Conservation (phyloP, 64 coral and sea anemone species). For the Porites lutea region DNA sequence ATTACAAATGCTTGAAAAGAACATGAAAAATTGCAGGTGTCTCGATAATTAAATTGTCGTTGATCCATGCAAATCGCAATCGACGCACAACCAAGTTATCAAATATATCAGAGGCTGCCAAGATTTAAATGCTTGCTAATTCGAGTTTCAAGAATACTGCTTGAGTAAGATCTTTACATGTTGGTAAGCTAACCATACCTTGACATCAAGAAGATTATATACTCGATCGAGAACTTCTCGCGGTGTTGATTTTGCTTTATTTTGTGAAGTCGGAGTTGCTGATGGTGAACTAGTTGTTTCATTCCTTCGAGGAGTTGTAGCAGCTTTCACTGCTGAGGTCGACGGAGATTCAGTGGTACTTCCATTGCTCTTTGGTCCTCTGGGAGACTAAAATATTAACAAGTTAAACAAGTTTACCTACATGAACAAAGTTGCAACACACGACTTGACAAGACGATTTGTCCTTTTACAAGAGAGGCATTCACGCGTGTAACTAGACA, state of each 20-base stretch:
- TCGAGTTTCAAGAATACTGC: background rate
- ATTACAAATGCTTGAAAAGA: background rate
- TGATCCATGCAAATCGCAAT: background rate
- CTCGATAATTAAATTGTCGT: background rate
- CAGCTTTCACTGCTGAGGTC: slow-evolving; percentile 37
- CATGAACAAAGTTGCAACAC: background rate
- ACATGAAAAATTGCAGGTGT: background rate
- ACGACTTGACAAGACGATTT: background rate
- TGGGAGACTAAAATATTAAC: slow-evolving; percentile 24
- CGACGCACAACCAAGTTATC: background rate
- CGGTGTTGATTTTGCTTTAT: slow-evolving; percentile 68
- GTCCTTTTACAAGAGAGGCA: slow-evolving; percentile 7
- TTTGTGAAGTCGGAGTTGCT: background rate
- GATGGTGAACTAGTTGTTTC: background rate
- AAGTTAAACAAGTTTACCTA: background rate
- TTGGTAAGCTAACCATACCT: background rate
- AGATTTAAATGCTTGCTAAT: too few relatives aligned
- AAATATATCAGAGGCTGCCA: too few relatives aligned
- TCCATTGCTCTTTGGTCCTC: slow-evolving; percentile 32
- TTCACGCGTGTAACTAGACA: slow-evolving; percentile 30
- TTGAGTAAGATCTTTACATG: background rate
- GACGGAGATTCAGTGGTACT: background rate
- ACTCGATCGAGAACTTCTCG: slow-evolving; percentile 43
- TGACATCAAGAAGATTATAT: slow-evolving; percentile 32
- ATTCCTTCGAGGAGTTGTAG: background rate